These are phyloP conservation scores for Portevinia maculata DNA, from an alignment of 2,888 invertebrate genomes.

Conservation along the genomic window DNA sequence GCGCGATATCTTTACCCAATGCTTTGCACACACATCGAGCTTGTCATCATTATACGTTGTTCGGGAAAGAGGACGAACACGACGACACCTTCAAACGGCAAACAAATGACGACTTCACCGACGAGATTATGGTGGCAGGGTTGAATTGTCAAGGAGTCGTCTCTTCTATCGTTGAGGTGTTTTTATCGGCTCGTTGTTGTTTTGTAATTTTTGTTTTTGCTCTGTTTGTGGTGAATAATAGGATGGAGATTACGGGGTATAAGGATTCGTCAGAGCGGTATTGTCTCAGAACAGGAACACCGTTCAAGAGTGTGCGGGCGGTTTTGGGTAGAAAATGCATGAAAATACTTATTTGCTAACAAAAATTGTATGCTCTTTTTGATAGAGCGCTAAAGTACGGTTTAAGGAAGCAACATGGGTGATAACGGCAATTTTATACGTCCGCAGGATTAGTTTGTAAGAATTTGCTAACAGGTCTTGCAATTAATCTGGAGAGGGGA, in stretches of 20 bases:
- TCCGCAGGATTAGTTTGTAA: slow-evolving; percentile 62
- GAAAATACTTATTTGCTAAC: slow-evolving; percentile 59
- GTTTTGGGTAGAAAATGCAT: slow-evolving; percentile 60
- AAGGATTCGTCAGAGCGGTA: slow-evolving; percentile 30
- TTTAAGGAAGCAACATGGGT: slow-evolving; percentile 64
- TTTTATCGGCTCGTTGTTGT: slow-evolving; percentile 50
- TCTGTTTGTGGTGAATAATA: slow-evolving; percentile 24
- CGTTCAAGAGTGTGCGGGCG: slow-evolving; percentile 43
- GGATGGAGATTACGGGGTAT: slow-evolving; percentile 22
- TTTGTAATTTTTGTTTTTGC: slow-evolving; percentile 26
- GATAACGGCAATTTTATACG: slow-evolving; percentile 72
- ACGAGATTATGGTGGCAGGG: slow-evolving; percentile 28
- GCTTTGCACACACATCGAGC: slow-evolving; percentile 65
- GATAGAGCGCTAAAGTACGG: slow-evolving; percentile 23
- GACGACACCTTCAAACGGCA: slow-evolving; percentile 69
- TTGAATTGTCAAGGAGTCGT: slow-evolving; percentile 71
- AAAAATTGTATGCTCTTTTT: slow-evolving; percentile 56
- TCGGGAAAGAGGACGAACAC: slow-evolving; percentile 23
- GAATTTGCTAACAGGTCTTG: slow-evolving; percentile 53
- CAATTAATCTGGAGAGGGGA: slow-evolving; percentile 5
- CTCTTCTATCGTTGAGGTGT: slow-evolving; percentile 69
- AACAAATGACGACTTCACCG: slow-evolving; percentile 62
- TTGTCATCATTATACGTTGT: slow-evolving; percentile 65
- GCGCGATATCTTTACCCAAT: slow-evolving; percentile 64
- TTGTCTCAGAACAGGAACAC: slow-evolving; percentile 36